Evolutionary conservation across 2,797 vertebrate species (phyloP), one percentile per base, ranked within the genome.

Genomic region (Cossypha polioptera): DNA sequence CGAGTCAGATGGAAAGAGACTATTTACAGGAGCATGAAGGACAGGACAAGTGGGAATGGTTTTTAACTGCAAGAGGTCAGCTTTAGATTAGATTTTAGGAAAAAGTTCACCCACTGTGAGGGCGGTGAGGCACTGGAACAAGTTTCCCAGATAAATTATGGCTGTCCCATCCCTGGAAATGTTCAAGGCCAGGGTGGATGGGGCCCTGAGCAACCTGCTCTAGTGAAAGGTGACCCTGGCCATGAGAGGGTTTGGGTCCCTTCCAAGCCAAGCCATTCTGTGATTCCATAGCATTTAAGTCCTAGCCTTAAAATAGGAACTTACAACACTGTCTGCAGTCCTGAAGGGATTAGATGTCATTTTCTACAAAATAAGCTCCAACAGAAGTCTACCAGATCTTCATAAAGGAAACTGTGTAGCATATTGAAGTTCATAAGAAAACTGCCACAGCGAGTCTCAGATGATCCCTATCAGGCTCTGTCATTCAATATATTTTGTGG

Each of bases 351-450:
- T 33, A 88, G 65, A 92, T 75, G 29, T 29, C 57, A 38, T 94
- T 93, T 91, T 88, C 79, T 86, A 42, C 13, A 53, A 87, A 69
- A 67, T 67, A 81, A 84, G 43, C 83, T 36, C 17, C 28, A 78
- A 21, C 17, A 62, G 40, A 62, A 82, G 4, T 76, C 28, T 89
- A 66, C 16, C n/a, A 92, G 58, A 54, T 81, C 69, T 86, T 96
- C 73, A 48, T 36, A 68, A 72, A 83, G 51, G 80, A 91, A 86
- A 96, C 45, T 82, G 11, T 77, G 12, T 28, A 75, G 21, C 26
- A n/a, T 79, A 54, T 80, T 77, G 42, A 63, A 48, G 13, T 16
- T 68, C 36, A 8, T 53, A 29, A 83, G 53, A 86, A 95, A 96
- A 19, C 36, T 53, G 16, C 19, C 67, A 88, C 36, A 24, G 25